Percentiles rank a stretch among this genome's conserved stretches.
These are phyloP conservation scores for Galeopterus variegatus DNA, from an alignment of 2,113 vertebrate species.

Conservation along the genomic window DNA sequence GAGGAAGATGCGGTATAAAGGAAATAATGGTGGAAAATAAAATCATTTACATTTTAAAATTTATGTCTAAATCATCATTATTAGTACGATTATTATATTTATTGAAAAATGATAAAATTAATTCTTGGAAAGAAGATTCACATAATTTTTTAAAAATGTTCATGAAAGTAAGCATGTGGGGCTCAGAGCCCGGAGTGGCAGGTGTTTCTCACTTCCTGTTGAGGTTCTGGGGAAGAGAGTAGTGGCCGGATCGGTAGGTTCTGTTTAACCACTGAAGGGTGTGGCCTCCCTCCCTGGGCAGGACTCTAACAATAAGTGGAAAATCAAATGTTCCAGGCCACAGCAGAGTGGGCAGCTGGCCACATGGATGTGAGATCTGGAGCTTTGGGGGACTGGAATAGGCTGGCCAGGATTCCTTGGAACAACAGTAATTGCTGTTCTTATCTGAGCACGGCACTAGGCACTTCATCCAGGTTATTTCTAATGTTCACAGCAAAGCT, in stretches of 20 bases:
- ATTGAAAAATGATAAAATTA: neutral
- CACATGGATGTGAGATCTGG: accelerated
- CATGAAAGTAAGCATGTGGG: neutral
- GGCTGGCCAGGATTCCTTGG: neutral
- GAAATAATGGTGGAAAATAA: neutral
- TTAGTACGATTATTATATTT: neutral
- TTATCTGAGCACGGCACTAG: neutral
- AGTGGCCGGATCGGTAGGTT: neutral
- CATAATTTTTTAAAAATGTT: neutral
- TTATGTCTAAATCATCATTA: neutral
- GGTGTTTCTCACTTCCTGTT: neutral
- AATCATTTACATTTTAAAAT: neutral
- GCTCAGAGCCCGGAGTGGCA: neutral
- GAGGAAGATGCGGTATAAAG: neutral
- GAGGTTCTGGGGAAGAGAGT: neutral
- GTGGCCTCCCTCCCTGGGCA: neutral
- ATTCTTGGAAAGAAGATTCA: neutral
- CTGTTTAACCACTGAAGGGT: neutral
- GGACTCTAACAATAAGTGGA: neutral
- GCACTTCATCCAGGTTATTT: neutral
- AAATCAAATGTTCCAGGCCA: neutral
- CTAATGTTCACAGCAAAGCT: neutral
- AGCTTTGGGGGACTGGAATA: neutral
- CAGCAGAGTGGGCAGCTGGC: neutral
- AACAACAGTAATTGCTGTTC: too few species aligned